Evolutionary conservation across 2,797 vertebrate genomes (phyloP), one percentile per base, ranked within the genome.

Genomic region (Zenarchopterus dispar): DNA sequence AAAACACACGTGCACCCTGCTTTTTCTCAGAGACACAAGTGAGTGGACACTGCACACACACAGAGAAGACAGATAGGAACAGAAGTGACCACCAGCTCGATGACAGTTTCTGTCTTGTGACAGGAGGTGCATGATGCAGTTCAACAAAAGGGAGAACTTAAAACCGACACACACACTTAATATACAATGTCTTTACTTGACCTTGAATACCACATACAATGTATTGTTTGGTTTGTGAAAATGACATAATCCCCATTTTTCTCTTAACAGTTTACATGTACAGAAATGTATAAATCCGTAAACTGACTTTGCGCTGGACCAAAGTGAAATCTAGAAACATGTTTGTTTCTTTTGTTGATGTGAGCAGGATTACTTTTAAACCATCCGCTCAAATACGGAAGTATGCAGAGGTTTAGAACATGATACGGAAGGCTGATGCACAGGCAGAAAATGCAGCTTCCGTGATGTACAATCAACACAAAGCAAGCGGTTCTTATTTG

Each of bases 401-500:
- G 66, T 36, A 55, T 50, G 23, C 18, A 49, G 45, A 69, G 33
- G 33, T 26, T 24, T 56, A 18, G 49, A 44, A 72, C 22, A 58
- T 51, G 54, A 59, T 49, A 41, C 18, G 47, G 50, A 61, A 55
- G 39, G 3, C 26, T 48, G 50, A 75, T 70, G 44, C 62, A 51
- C 47, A 57, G 23, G 55, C 47, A 70, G 36, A 68, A 68, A 57
- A 72, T 24, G 75, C 77, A 62, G 70, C 64, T 68, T 57, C 62
- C 73, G 77, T 81, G 62, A 74, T 62, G 82, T 45, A 69, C 45
- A 64, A 75, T 76, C 68, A 78, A 81, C 63, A 88, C 81, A 76
- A 49, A 69, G 56, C 47, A 39, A 23, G 59, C 62, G 63, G 64
- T 58, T 79, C 59, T 74, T 90, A 80, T 89, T 81, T 88, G 79